phyloP scores from a whole-genome alignment of 2,797 vertebrate genomes.

The Gymnothorax javanicus region DNA sequence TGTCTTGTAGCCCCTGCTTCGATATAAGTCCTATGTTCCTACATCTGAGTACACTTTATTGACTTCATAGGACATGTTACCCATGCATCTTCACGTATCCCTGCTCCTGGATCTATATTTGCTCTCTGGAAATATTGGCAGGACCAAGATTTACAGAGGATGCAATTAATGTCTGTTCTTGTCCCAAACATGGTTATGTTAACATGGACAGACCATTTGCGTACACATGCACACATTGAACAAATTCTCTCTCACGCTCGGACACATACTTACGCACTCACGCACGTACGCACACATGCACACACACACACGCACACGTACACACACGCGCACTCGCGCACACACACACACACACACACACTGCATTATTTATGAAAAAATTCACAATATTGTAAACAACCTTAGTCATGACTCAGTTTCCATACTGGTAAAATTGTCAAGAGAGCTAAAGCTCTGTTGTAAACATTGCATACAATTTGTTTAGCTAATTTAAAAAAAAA shows the following conservation, averaged over 20 bases:
- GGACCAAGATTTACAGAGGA: background rate
- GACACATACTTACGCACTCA: background rate
- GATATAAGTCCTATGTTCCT: background rate
- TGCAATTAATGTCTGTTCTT: background rate
- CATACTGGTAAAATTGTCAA: background rate
- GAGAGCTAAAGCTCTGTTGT: background rate
- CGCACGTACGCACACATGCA: too few species aligned
- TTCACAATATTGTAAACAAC: background rate
- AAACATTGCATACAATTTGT: background rate
- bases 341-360: background rate
- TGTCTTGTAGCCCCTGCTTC: background rate
- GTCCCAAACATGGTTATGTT: background rate
- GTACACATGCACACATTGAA: too few species aligned
- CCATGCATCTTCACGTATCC: background rate
- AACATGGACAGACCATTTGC: background rate
- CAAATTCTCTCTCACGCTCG: background rate
- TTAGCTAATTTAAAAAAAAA: background rate
- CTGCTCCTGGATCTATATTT: background rate
- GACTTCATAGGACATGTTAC: background rate
- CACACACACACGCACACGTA: too few species aligned
- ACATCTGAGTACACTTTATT: background rate
- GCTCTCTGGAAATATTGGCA: background rate
- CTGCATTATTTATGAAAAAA: background rate
- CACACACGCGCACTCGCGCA: too few species aligned
- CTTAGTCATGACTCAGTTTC: background rate